Evolutionary conservation across 2,113 vertebrate genomes (phyloP).

Genomic region (Strix aluco): DNA sequence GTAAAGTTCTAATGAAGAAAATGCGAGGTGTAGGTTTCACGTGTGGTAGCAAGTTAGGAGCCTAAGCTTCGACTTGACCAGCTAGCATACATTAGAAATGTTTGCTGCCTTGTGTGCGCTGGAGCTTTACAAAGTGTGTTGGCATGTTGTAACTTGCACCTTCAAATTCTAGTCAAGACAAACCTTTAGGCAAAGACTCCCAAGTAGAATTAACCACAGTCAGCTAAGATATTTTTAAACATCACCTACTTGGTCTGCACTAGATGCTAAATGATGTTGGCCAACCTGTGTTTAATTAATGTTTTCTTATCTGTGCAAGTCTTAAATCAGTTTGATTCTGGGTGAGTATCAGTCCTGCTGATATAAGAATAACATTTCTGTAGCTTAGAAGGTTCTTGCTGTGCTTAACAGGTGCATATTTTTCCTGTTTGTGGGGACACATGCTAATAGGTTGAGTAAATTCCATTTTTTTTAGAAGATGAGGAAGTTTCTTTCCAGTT

Average conservation of each 20-base stretch:
- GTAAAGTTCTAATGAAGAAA: not conserved
- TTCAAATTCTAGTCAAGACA: constrained; percentile 45
- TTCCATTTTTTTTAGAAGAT: not conserved
- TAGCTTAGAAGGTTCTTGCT: not conserved
- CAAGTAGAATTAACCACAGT: constrained; percentile 58
- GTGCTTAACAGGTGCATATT: not conserved
- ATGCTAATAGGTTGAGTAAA: not conserved
- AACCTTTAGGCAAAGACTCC: constrained; percentile 59
- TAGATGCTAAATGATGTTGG: constrained; percentile 20
- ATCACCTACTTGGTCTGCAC: constrained; percentile 24
- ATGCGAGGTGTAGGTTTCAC: not conserved
- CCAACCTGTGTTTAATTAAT: constrained; percentile 30
- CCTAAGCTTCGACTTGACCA: not conserved
- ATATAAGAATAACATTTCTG: not conserved
- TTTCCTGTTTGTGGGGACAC: not conserved
- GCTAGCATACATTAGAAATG: not conserved
- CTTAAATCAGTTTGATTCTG: constrained; percentile 3
- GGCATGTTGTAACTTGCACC: not conserved
- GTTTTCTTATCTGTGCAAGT: constrained; percentile 2
- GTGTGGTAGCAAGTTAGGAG: constrained; percentile 7
- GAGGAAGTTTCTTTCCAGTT: not conserved
- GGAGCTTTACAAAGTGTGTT: not conserved
- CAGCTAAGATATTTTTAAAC: constrained; percentile 66
- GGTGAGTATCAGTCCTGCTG: not conserved
- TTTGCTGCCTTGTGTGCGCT: not conserved